phyloP scores from a whole-genome alignment of 2,113 vertebrate species.

The Mustela lutreola region DNA sequence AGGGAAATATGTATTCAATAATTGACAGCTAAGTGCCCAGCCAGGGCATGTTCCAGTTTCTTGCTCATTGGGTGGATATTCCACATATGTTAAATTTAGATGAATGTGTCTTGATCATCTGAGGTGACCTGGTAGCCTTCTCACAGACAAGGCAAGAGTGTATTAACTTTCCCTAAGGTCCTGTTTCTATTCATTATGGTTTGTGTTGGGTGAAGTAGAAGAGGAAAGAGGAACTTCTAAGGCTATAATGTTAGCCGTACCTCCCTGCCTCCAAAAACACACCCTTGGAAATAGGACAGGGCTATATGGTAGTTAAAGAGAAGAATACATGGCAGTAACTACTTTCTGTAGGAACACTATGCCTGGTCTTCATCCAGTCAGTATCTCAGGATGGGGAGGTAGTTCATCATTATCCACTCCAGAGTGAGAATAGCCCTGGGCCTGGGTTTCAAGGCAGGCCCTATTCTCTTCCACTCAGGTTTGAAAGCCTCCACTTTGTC shows the following conservation, averaged over 20 bases:
- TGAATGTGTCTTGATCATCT: neutral
- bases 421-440: neutral
- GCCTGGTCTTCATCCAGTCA: neutral
- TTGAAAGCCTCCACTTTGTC: neutral
- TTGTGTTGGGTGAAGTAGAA: neutral
- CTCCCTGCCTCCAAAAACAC: too few relatives aligned
- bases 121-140: constrained; percentile 2
- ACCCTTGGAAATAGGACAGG: neutral
- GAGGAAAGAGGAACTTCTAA: neutral
- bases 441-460: neutral
- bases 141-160: neutral
- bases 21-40: neutral
- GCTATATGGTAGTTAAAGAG: neutral
- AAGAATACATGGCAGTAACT: neutral
- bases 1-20: neutral
- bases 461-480: neutral
- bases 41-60: neutral
- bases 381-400: neutral
- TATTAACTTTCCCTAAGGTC: neutral
- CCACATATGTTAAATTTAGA: neutral
- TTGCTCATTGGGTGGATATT: neutral
- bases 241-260: neutral
- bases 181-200: neutral
- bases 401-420: neutral
- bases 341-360: neutral